phyloP scores from a whole-genome alignment of 2,113 vertebrate genomes.

The Poeciliopsis turrubarensis region DNA sequence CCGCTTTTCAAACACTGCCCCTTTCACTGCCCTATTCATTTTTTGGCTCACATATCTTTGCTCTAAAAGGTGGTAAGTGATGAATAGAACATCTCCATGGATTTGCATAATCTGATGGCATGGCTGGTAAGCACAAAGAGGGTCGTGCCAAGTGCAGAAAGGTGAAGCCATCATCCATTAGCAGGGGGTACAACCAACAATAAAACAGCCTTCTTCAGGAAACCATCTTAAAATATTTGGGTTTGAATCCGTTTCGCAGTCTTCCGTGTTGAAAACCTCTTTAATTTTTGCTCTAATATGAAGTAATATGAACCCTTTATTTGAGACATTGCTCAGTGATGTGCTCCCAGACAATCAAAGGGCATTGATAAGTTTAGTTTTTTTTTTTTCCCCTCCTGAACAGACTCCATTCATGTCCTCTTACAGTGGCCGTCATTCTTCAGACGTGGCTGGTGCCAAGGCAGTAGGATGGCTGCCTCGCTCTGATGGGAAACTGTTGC shows the following conservation, averaged over 20 bases:
- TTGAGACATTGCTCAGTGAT: slow-evolving; percentile 6
- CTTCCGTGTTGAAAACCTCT: neutral
- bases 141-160: slow-evolving; percentile 79
- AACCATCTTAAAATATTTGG: slow-evolving; percentile 31
- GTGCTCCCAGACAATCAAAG: slow-evolving; percentile 48
- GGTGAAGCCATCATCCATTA: slow-evolving; percentile 74
- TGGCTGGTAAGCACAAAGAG: slow-evolving; percentile 64
- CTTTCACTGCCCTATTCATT: slow-evolving; percentile 75
- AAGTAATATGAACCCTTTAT: neutral
- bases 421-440: slow-evolving; percentile 77
- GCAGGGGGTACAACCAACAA: slow-evolving; percentile 52
- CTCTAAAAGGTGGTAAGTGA: slow-evolving; percentile 67
- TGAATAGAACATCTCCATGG: slow-evolving; percentile 75
- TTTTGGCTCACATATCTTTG: slow-evolving; percentile 70
- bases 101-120: slow-evolving; percentile 86
- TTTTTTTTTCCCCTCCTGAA: neutral
- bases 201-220: slow-evolving; percentile 42
- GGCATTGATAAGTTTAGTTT: slow-evolving; percentile 43
- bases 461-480: slow-evolving; percentile 71
- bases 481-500: slow-evolving; percentile 83
- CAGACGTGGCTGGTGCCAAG: slow-evolving; percentile 75
- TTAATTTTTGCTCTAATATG: neutral
- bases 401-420: slow-evolving; percentile 75
- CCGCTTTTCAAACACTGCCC: slow-evolving; percentile 60
- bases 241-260: neutral